These are phyloP conservation scores for Aporophyla nigra DNA, from an alignment of 2,888 invertebrate species.

Conservation along the genomic window DNA sequence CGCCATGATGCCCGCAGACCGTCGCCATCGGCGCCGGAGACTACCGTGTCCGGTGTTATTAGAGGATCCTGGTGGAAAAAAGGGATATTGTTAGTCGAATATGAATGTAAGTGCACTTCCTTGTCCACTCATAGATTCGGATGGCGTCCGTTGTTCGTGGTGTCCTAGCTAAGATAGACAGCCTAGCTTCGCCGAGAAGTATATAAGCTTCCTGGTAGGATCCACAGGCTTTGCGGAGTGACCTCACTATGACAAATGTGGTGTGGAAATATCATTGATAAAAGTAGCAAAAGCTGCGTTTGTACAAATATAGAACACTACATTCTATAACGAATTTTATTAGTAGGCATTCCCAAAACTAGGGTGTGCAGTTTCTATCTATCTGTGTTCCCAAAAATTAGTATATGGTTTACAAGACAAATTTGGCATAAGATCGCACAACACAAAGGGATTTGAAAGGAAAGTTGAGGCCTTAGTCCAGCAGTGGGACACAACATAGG, in stretches of 20 bases:
- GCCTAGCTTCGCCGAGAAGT: not conserved
- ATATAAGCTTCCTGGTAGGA: not conserved
- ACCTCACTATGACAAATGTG: not conserved
- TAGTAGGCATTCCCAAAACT: not conserved
- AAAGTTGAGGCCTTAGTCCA: too few species aligned
- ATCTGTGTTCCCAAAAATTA: too few species aligned
- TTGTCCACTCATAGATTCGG: not conserved
- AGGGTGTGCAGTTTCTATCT: too few species aligned
- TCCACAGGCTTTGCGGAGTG: not conserved
- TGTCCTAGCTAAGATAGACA: not conserved
- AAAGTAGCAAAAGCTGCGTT: not conserved
- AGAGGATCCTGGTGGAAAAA: constrained; percentile 81
- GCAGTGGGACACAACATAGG: too few species aligned
- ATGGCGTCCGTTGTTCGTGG: not conserved
- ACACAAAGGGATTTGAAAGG: too few species aligned
- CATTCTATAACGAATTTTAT: not conserved
- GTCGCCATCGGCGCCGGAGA: constrained; percentile 86
- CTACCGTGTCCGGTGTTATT: constrained; percentile 82
- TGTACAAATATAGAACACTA: not conserved
- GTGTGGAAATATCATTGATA: not conserved
- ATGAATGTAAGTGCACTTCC: not conserved
- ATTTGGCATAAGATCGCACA: too few species aligned
- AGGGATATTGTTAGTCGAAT: not conserved
- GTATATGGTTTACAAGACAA: too few species aligned
- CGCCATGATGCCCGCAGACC: constrained; percentile 87